phyloP scores from a whole-genome alignment of 2,113 vertebrate genomes.

The Mesembrinibis cayennensis region DNA sequence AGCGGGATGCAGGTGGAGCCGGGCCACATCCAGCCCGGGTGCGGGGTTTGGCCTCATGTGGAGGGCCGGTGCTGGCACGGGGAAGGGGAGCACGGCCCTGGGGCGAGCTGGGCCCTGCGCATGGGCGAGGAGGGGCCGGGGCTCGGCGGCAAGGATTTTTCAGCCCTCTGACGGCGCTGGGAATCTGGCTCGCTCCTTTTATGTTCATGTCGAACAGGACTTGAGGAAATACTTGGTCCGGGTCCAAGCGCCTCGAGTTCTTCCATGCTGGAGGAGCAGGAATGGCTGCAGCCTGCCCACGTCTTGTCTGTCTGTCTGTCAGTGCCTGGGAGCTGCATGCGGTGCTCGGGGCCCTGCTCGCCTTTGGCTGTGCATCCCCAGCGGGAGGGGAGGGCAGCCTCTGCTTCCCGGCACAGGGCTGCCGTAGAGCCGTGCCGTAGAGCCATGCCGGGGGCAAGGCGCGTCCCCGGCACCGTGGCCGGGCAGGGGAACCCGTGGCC shows the following conservation, averaged over 20 bases:
- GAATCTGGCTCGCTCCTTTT: slow-evolving; percentile 65
- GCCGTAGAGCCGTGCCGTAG: fast-evolving
- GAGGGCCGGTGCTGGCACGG: background rate
- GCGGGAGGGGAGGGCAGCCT: background rate
- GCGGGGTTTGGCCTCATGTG: background rate
- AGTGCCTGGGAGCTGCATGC: background rate
- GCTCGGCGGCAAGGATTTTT: slow-evolving; percentile 7
- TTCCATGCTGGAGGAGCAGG: slow-evolving; percentile 48
- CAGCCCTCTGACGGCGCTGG: slow-evolving; percentile 14
- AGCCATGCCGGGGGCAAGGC: background rate
- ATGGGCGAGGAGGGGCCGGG: background rate
- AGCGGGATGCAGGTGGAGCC: background rate
- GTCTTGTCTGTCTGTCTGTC: slow-evolving; percentile 21
- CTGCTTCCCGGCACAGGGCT: fast-evolving
- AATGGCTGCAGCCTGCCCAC: slow-evolving; percentile 30
- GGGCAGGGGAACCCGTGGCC: background rate
- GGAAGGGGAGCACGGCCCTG: background rate
- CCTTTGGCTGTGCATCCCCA: background rate
- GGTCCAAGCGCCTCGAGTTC: slow-evolving; percentile 35
- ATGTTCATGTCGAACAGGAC: slow-evolving; percentile 62
- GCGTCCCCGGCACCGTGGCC: fast-evolving
- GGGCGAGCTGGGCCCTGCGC: fast-evolving
- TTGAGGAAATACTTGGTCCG: slow-evolving; percentile 54
- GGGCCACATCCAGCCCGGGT: fast-evolving
- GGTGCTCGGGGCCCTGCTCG: fast-evolving